phyloP scores from a whole-genome alignment of 2,888 invertebrate species.

The Spatulosminthurus flaviceps region DNA sequence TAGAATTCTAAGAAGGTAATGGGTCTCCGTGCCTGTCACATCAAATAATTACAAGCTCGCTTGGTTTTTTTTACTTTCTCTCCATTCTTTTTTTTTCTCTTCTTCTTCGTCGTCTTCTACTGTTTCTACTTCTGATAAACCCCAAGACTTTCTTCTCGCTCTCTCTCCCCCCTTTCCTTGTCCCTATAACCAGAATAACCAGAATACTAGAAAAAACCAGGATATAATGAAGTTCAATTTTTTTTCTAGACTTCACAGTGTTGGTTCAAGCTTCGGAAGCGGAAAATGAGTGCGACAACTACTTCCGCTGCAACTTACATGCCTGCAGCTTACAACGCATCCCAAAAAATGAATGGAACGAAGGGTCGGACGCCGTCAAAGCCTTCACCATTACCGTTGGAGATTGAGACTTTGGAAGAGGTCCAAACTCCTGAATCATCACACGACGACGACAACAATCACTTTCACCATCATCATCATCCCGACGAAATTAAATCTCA shows the following conservation, averaged over 20 bases:
- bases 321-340: slow-evolving; percentile 42
- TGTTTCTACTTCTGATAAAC: no score
- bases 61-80: background rate
- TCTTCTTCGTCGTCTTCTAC: no score
- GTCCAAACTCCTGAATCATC: slow-evolving; percentile 42
- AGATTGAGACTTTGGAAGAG: slow-evolving; percentile 53
- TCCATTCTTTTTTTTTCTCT: background rate
- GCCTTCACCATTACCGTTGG: slow-evolving; percentile 36
- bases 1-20: slow-evolving; percentile 4
- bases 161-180: no score
- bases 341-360: slow-evolving; percentile 33
- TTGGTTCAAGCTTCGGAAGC: slow-evolving; percentile 61
- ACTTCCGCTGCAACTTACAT: slow-evolving; percentile 42
- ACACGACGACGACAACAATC: slow-evolving; percentile 21
- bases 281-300: slow-evolving; percentile 59
- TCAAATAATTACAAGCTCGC: slow-evolving; percentile 1
- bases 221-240: background rate
- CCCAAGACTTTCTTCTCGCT: no score
- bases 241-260: slow-evolving; percentile 46
- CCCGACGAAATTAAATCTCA: slow-evolving; percentile 46
- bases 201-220: background rate
- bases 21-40: slow-evolving; percentile 13
- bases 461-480: slow-evolving; percentile 25
- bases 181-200: no score
- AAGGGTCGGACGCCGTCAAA: slow-evolving; percentile 27